Base-by-base conservation (phyloP, 1,140 invertebrate genomes). In the Eupristina koningsbergeri region DNA sequence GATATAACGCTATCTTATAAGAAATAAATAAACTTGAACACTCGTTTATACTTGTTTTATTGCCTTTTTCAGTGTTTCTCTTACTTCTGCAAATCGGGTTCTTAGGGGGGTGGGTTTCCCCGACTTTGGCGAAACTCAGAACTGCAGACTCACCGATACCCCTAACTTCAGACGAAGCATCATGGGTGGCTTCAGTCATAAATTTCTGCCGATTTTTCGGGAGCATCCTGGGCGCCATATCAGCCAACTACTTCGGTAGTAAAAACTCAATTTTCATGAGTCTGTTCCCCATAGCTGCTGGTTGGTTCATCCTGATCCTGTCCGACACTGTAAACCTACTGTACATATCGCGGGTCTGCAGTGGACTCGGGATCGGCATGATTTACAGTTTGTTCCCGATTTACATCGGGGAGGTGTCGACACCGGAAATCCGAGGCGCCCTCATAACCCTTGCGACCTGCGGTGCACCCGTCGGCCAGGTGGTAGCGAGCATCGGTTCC, bases 401-500 rank as follows among this genome's bases (percentile, higher is more conserved):
- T 88, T 95, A 94, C 87, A 90, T 96, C 45, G 93, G 94, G 74
- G 94, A 95, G 92, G 93, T 96, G 80, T 91, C 95, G 83, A 93
- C 94, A 47, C 90, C 94, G 87, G 91, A 94, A 82, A 93, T 95
- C 29, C 90, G 96, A 31, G 95, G 95, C 0, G 92, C 94, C 3
- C 91, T 96, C 87, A 94, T 95, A 0, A 93, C 94, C 3, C 91
- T 95, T 9, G 94, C 95, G 93, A 87, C 93, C 94, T 87, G 83
- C 34, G 88, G 87, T 0, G 86, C 85, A 84, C 88, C 89, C 0
- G n/a, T 96, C n/a, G 96, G 96, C 5, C 96, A 96, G 86, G 89
- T 96, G 36, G 89, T 95, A 7, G 94, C 95, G 45, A 96, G 95
- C 88, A 90, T 94, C 61, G 92, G 96, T 75, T 96, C 96, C 3